Evolutionary conservation across 2,888 invertebrate species (phyloP).

Genomic region (Metellina segmentata): DNA sequence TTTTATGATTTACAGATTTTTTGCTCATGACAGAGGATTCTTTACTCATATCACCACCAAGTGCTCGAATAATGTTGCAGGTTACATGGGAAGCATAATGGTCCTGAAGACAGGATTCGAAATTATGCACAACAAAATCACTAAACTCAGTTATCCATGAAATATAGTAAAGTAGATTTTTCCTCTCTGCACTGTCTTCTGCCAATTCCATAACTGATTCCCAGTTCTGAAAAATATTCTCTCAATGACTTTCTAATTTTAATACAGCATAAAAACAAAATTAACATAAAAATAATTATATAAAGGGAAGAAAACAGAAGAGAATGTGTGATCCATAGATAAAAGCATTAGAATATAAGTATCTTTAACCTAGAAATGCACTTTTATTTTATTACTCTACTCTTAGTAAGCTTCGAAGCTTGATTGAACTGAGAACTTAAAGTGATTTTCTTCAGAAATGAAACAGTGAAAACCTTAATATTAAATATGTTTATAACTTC

Average conservation of each 20-base stretch:
- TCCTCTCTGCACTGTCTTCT: conserved; percentile 25
- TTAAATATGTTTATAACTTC: no score
- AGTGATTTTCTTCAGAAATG: no score
- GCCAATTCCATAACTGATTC: neutral
- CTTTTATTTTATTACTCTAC: no score
- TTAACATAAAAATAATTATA: neutral
- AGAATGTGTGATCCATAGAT: no score
- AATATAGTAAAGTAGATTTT: conserved; percentile 14
- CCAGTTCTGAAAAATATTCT: conserved; percentile 35
- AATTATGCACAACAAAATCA: conserved; percentile 56
- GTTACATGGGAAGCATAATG: conserved; percentile 54
- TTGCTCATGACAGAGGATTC: conserved; percentile 49
- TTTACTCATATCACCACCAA: conserved; percentile 55
- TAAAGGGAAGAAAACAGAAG: no score
- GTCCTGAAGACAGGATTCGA: conserved; percentile 33
- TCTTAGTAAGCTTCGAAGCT: no score
- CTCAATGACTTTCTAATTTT: no score
- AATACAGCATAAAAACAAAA: neutral
- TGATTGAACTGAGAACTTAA: no score
- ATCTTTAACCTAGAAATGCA: no score
- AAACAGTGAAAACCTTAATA: no score
- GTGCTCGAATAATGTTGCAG: conserved; percentile 46
- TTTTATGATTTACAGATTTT: conserved; percentile 48
- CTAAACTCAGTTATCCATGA: conserved; percentile 52
- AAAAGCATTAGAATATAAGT: no score